Evolutionary conservation across 2,888 invertebrate genomes (phyloP), one percentile per base, ranked within the genome.

Genomic region (Geophilus truncorum): DNA sequence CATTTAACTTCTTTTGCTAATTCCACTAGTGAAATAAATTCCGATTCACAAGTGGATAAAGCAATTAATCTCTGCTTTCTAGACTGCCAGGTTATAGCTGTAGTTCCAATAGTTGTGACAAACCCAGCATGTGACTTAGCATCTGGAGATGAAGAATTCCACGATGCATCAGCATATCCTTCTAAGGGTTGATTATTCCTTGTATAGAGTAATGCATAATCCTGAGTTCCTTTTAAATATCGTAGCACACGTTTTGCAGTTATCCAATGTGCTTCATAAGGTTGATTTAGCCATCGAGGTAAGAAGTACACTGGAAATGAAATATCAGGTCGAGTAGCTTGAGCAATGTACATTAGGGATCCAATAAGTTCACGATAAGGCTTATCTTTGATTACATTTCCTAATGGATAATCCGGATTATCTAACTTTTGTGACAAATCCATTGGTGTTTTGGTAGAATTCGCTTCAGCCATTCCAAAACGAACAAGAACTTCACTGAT

Each of bases 61-160:
- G 79, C 62, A 5, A 79, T 57, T 62, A 79, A 57, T 10, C 57
- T 57, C 30, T 79, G 79, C 57, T 79, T 79, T 57, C 51, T 79
- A 10, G 28, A 23, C 23, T 51, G 40, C 79, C 79, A 79, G 25
- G 51, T 79, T 25, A 79, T 25, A 25, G 51, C 25, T 0, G 57
- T n/a, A 10, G 10, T n/a, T n/a, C n/a, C n/a, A n/a, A n/a, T n/a
- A n/a, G n/a, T n/a, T n/a, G n/a, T n/a, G n/a, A n/a, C 4, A 28
- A 51, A 79, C 12, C 79, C 79, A 9, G 79, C 34, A 51, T 23
- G 51, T 18, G 79, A 79, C 1, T 79, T 79, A 0, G 79, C 79
- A 51, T 79, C 79, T 9, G n/a, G 21, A 23, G 79, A 23, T 4
- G 79, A 15, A 23, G 28, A 40, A 18, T 51, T 51, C 79, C 51